Evolutionary conservation across 2,113 vertebrate genomes (phyloP).

Genomic region (Crotalus viridis): DNA sequence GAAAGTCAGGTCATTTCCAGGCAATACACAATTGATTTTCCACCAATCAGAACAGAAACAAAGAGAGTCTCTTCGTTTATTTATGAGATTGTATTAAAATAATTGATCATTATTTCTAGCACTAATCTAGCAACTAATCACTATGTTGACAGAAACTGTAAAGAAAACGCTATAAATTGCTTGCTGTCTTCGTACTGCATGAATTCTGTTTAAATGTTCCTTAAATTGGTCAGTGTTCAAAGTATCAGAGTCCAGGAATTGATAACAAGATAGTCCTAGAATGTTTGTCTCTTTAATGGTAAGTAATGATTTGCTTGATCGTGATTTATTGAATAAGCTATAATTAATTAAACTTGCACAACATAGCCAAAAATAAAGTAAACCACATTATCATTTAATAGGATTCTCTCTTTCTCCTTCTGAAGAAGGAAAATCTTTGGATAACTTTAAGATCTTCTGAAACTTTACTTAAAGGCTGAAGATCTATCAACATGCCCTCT

Average conservation of each 20-base stretch:
- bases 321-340: neutral
- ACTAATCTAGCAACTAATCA: conserved; percentile 58
- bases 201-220: conserved; percentile 13
- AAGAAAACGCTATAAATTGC: conserved; percentile 44
- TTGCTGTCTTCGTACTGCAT: conserved; percentile 48
- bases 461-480: neutral
- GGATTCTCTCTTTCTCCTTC: neutral
- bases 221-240: conserved; percentile 38
- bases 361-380: neutral
- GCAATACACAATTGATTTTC: conserved; percentile 78
- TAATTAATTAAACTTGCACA: neutral
- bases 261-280: conserved; percentile 6
- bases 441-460: neutral
- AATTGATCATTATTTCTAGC: conserved; percentile 73
- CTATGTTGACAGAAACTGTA: conserved; percentile 34
- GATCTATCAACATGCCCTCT: neutral
- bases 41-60: conserved; percentile 76
- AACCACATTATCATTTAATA: neutral
- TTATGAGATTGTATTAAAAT: conserved; percentile 75
- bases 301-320: neutral
- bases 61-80: conserved; percentile 74
- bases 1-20: conserved; percentile 76
- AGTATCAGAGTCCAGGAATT: conserved; percentile 37
- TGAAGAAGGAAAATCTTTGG: neutral
- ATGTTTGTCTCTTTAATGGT: neutral